These are phyloP conservation scores for Drosophila trapezifrons DNA, from an alignment of 1,140 invertebrate genomes.

Conservation along the genomic window DNA sequence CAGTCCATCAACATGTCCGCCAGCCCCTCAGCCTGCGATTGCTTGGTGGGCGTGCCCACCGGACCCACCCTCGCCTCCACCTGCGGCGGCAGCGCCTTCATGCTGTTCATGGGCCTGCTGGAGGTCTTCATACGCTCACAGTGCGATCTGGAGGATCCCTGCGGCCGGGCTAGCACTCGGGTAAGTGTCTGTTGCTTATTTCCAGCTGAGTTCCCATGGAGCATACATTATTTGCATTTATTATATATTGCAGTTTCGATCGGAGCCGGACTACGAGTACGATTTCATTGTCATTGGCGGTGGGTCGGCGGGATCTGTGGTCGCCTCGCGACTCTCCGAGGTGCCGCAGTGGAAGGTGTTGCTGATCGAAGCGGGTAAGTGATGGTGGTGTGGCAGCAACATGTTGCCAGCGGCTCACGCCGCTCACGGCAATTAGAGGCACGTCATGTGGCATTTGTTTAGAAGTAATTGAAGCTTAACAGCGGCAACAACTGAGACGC, in stretches of 20 bases:
- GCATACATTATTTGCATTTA: background rate
- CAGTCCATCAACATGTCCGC: constrained; percentile 55
- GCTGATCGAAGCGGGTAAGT: constrained; percentile 91
- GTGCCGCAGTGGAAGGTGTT: constrained; percentile 91
- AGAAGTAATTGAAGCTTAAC: constrained; percentile 81
- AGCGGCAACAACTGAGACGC: constrained; percentile 58
- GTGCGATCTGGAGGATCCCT: constrained; percentile 93
- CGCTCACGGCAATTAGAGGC: constrained; percentile 69
- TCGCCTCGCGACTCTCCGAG: constrained; percentile 92
- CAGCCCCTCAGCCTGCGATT: constrained; percentile 86
- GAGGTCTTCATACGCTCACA: constrained; percentile 93
- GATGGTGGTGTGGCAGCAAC: constrained; percentile 56
- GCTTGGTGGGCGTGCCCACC: constrained; percentile 88
- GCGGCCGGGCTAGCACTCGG: constrained; percentile 87
- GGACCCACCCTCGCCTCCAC: constrained; percentile 92
- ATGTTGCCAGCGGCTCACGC: constrained; percentile 46
- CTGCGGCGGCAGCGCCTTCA: constrained; percentile 91
- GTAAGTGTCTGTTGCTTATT: constrained; percentile 46
- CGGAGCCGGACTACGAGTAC: constrained; percentile 88
- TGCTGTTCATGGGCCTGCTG: constrained; percentile 94
- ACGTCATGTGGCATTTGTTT: constrained; percentile 79
- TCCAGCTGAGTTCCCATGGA: background rate
- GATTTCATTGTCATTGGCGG: constrained; percentile 95
- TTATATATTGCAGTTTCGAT: constrained; percentile 84
- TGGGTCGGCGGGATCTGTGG: constrained; percentile 93